Conservation (phyloP, 2,113 vertebrate species). For the Chunga burmeisteri region DNA sequence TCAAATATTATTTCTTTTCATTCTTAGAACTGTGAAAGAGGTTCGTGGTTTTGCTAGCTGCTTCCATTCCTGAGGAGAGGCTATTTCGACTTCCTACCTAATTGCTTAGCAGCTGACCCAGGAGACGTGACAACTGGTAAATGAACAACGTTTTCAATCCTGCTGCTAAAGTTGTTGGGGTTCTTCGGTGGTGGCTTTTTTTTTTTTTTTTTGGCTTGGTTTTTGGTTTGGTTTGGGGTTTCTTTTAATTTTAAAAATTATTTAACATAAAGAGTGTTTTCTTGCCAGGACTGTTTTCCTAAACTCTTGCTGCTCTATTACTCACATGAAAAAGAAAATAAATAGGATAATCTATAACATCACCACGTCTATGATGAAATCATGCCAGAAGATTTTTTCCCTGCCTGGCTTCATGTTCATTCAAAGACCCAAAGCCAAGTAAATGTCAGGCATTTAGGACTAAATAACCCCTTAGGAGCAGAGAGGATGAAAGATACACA, state of each 20-base stretch:
- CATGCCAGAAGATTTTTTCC: background rate
- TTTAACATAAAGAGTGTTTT: background rate
- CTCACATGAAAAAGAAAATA: background rate
- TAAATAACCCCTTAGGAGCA: background rate
- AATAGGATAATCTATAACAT: background rate
- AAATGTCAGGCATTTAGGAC: background rate
- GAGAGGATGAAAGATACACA: background rate
- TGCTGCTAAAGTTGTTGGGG: background rate
- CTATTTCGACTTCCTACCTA: background rate
- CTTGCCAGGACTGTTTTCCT: background rate
- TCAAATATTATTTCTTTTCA: background rate
- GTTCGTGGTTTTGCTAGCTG: background rate
- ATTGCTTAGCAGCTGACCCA: background rate
- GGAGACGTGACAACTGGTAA: background rate
- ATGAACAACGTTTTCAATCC: background rate
- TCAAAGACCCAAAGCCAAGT: background rate
- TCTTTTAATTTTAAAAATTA: background rate
- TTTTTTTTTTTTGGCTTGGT: background rate
- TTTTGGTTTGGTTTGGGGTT: background rate
- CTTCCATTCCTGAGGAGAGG: background rate
- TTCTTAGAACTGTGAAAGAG: background rate
- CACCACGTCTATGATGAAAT: background rate
- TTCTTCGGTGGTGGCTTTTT: background rate
- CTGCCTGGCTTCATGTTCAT: background rate
- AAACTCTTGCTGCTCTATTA: background rate